phyloP scores from a whole-genome alignment of 2,888 invertebrate species.

The Scaptomyza polygonia region DNA sequence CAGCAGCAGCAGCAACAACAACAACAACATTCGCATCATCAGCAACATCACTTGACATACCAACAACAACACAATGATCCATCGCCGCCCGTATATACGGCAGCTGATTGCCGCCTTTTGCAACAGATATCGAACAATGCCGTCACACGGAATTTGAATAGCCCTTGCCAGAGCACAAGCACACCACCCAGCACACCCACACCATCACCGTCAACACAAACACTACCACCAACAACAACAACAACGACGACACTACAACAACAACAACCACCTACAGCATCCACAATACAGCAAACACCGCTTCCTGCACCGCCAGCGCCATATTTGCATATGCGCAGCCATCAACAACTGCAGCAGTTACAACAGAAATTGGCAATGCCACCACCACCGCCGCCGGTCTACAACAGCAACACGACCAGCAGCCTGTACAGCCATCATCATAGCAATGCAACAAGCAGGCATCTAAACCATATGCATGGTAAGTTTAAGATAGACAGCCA shows the following conservation, averaged over 20 bases:
- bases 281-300: conserved; percentile 41
- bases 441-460: conserved; percentile 56
- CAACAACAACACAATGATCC: conserved; percentile 53
- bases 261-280: conserved; percentile 46
- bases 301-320: conserved; percentile 62
- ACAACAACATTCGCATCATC: conserved; percentile 42
- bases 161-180: conserved; percentile 72
- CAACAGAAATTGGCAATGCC: conserved; percentile 70
- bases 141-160: conserved; percentile 75
- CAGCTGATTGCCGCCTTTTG: conserved; percentile 80
- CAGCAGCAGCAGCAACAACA: conserved; percentile 82
- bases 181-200: conserved; percentile 72
- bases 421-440: conserved; percentile 68
- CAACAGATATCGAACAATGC: conserved; percentile 82
- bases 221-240: conserved; percentile 17
- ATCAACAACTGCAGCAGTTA: conserved; percentile 63
- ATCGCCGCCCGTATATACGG: conserved; percentile 76
- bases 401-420: conserved; percentile 48
- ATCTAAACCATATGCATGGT: conserved; percentile 78
- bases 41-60: conserved; percentile 37
- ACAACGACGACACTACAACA: not conserved
- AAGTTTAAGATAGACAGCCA: conserved; percentile 52
- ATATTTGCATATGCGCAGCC: conserved; percentile 72
- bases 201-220: conserved; percentile 56
- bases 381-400: conserved; percentile 67